These are phyloP conservation scores for Apamea anceps DNA, from an alignment of 2,888 invertebrate species.

Conservation along the genomic window DNA sequence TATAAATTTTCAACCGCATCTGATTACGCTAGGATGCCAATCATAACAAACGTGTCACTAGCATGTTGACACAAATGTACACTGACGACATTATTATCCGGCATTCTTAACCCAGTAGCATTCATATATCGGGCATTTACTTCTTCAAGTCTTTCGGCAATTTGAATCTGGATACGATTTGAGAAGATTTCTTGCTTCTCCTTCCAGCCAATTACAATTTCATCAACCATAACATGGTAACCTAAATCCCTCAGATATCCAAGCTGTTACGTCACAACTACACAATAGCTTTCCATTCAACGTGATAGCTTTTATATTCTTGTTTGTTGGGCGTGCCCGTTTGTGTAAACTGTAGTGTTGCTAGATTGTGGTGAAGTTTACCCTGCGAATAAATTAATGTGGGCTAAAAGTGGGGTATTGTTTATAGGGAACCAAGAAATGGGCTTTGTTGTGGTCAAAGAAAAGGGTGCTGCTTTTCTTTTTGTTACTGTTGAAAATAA, in stretches of 20 bases:
- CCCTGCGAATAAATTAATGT: constrained; percentile 62
- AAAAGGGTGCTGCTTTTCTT: not conserved
- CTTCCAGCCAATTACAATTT: constrained; percentile 60
- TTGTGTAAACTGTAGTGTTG: constrained; percentile 63
- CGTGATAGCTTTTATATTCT: constrained; percentile 67
- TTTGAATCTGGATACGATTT: not conserved
- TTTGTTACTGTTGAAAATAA: not conserved
- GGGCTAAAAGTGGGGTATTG: constrained; percentile 56
- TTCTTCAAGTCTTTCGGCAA: not conserved
- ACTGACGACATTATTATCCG: constrained; percentile 2
- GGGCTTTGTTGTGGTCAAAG: constrained; percentile 17
- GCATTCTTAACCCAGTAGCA: not conserved
- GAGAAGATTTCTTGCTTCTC: not conserved
- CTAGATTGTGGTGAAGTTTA: constrained; percentile 62
- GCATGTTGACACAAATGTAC: constrained; percentile 24
- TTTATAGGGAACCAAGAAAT: constrained; percentile 38
- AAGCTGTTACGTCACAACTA: constrained; percentile 60
- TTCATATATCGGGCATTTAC: not conserved
- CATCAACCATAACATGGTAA: constrained; percentile 61
- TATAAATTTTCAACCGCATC: constrained; percentile 22
- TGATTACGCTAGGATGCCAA: constrained; percentile 50
- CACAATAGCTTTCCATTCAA: constrained; percentile 66
- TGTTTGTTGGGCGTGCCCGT: constrained; percentile 66
- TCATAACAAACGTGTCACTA: constrained; percentile 31
- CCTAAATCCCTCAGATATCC: constrained; percentile 65